Conservation (phyloP, 1,140 invertebrate species). For the Apis laboriosa region DNA sequence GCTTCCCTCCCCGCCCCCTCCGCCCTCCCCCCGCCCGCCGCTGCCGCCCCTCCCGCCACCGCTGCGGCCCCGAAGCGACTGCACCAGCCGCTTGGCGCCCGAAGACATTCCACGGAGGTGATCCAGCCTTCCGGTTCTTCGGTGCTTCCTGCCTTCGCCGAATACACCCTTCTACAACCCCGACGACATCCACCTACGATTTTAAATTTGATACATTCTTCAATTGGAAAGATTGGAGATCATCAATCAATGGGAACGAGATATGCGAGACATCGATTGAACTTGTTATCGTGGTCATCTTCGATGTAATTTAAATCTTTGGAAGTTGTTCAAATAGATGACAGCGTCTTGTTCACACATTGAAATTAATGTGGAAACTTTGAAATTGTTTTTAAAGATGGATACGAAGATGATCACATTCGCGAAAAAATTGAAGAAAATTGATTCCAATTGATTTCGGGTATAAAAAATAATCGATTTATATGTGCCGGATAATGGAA, state of each 20-base stretch:
- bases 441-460: background rate
- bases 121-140: slow-evolving; percentile 75
- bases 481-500: background rate
- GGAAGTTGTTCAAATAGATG: no score
- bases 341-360: no score
- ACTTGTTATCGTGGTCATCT: no score
- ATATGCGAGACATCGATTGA: no score
- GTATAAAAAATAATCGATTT: background rate
- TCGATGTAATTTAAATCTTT: no score
- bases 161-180: slow-evolving; percentile 49
- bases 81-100: slow-evolving; percentile 86
- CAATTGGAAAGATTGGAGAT: background rate
- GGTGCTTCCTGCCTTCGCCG: slow-evolving; percentile 44
- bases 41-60: slow-evolving; percentile 73
- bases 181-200: slow-evolving; percentile 54
- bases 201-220: background rate
- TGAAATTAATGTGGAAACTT: no score
- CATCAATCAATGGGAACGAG: no score
- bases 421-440: no score
- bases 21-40: slow-evolving; percentile 75
- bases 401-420: no score
- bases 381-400: no score
- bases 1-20: slow-evolving; percentile 71
- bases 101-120: slow-evolving; percentile 82
- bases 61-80: slow-evolving; percentile 84